These are phyloP conservation scores for Perizoma flavofasciatum DNA, from an alignment of 2,888 invertebrate species.

Conservation along the genomic window DNA sequence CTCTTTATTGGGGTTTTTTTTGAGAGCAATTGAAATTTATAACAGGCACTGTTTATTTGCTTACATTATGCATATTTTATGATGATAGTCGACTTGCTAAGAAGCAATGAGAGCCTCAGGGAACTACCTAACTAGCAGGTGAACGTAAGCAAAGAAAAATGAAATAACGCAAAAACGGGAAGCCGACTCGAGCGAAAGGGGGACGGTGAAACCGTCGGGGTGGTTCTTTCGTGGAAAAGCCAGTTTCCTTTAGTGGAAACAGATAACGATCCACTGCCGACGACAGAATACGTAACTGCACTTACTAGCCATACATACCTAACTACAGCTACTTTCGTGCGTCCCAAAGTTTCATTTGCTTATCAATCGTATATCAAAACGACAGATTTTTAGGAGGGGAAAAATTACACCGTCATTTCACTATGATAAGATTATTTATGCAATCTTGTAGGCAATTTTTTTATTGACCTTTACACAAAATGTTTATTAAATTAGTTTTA, in stretches of 20 bases:
- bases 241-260: conserved; percentile 83
- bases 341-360: conserved; percentile 57
- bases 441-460: too few species aligned
- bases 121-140: conserved; percentile 75
- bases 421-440: conserved; percentile 31
- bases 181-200: conserved; percentile 62
- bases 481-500: conserved; percentile 6
- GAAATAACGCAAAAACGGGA: conserved; percentile 80
- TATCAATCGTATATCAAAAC: conserved; percentile 70
- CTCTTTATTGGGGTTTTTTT: conserved; percentile 30
- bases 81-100: neutral
- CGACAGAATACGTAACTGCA: conserved; percentile 82
- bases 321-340: conserved; percentile 47
- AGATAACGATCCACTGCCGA: conserved; percentile 83
- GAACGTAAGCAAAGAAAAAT: conserved; percentile 80
- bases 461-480: conserved; percentile 1
- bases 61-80: too few species aligned
- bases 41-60: conserved; percentile 4
- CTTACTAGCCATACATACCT: conserved; percentile 66
- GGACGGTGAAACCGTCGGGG: conserved; percentile 67
- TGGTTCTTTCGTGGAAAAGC: conserved; percentile 79
- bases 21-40: conserved; percentile 26
- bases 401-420: conserved; percentile 56
- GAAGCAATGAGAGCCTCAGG: conserved; percentile 69
- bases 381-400: conserved; percentile 60